Percentiles rank a stretch among this genome's conserved stretches.
phyloP scores from a whole-genome alignment of 2,113 vertebrate species.

The Eonycteris spelaea region DNA sequence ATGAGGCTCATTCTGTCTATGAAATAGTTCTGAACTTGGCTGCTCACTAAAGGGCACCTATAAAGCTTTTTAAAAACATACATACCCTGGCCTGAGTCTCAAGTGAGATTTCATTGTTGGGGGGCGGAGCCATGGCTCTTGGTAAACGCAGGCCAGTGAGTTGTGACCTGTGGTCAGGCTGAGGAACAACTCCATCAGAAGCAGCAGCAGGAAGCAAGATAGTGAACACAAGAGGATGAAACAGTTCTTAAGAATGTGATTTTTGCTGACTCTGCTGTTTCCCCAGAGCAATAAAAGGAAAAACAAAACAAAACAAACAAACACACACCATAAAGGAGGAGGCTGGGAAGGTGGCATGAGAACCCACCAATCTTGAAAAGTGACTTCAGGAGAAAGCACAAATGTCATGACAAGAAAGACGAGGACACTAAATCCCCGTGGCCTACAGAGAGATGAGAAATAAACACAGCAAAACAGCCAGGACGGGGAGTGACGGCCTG shows the following conservation, averaged over 20 bases:
- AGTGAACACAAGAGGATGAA: background rate
- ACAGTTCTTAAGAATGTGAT: background rate
- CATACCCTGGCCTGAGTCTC: background rate
- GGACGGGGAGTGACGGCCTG: too few relatives aligned
- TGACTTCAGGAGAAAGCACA: background rate
- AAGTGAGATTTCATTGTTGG: background rate
- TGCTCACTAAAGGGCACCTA: background rate
- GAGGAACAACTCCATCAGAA: too few relatives aligned
- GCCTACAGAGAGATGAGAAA: background rate
- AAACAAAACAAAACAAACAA: background rate
- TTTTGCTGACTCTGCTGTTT: background rate
- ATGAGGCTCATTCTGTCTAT: background rate
- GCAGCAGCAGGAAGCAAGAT: background rate
- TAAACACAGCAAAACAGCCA: accelerated
- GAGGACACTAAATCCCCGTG: accelerated
- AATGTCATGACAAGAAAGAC: background rate
- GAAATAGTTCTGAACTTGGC: background rate
- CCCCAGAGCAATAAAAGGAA: background rate
- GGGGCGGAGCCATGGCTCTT: background rate
- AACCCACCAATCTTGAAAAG: background rate
- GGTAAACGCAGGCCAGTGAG: background rate
- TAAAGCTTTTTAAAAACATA: background rate
- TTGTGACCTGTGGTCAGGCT: accelerated
- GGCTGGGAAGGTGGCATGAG: background rate
- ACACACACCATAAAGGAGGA: too few relatives aligned